A percentile compares a stretch with the other conserved stretches of the same genome.
Conservation (phyloP, 2,113 vertebrate genomes). For the Madoqua kirkii region DNA sequence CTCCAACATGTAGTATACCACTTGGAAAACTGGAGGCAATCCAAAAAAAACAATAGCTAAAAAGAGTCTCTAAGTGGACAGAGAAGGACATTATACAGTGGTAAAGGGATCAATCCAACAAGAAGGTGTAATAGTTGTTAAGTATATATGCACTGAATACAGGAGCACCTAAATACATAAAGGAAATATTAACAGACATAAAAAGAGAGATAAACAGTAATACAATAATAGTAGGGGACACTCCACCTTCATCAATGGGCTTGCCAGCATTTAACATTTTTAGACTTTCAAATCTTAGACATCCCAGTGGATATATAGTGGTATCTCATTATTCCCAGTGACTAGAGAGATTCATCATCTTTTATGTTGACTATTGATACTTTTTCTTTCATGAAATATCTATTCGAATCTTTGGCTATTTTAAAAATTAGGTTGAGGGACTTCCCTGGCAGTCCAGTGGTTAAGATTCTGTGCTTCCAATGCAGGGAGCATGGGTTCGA, state of each 20-base stretch:
- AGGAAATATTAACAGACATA: neutral
- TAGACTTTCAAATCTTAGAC: neutral
- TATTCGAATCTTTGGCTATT: neutral
- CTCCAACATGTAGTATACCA: neutral
- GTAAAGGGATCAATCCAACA: neutral
- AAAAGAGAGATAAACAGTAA: neutral
- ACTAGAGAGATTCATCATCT: neutral
- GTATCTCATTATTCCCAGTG: neutral
- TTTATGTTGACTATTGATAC: neutral
- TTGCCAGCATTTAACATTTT: neutral
- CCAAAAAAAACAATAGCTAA: neutral
- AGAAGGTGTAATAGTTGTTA: neutral
- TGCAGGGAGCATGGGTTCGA: too few relatives aligned
- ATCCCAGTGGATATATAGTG: neutral
- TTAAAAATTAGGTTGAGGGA: neutral
- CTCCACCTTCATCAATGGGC: neutral
- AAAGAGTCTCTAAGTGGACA: neutral
- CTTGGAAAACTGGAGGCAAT: neutral
- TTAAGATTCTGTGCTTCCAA: too few relatives aligned
- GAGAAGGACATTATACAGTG: neutral
- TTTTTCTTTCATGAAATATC: neutral
- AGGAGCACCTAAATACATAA: neutral
- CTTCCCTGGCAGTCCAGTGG: too few relatives aligned
- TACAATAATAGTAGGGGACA: neutral
- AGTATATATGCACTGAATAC: neutral